Base-by-base conservation (phyloP, 2,797 vertebrate species). In the Sparidentex hasta region DNA sequence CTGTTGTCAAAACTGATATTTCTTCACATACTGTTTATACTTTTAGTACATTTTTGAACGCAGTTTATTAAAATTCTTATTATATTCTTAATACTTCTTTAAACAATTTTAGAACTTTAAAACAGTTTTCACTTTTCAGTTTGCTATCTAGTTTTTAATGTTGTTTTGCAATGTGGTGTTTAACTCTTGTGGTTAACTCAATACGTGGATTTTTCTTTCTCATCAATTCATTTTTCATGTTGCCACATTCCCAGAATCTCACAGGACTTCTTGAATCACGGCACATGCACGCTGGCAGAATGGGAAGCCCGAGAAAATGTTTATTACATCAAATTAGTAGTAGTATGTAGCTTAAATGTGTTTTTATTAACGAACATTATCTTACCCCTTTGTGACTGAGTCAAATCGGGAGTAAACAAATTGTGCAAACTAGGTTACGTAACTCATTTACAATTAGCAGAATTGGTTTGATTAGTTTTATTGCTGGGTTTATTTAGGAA, bases 401-500 rank as follows among this genome's bases (percentile, higher is more conserved):
- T 52, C 44, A 38, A 76, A 74, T 62, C 4, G 27, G 44, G 11
- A 46, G 23, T 14, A 44, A 59, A 56, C 13, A 56, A 67, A 50
- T 18, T 33, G 69, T 43, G 38, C 33, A 2, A 41, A 11, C 21
- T 8, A 38, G 16, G 13, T 20, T 8, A 38, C 16, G 2, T 9
- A 46, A 51, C 71, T 23, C 4, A 14, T 11, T 43, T 63, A 7
- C 44, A 69, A 76, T 72, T 46, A 56, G 12, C 16, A 27, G 13
- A 62, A 71, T n/a, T n/a, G n/a, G 43, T 44, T 47, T 5, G 21
- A 55, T 62, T 23, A 33, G 55, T 9, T 18, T 47, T 38, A 56
- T 54, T 55, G 55, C 12, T 61, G 17, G 12, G 41, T 67, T 71
- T 56, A 61, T 65, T 58, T 65, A 74, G 46, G 20, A 59, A 71